These are phyloP conservation scores for Branchipolynoe longqiensis DNA, from an alignment of 2,888 invertebrate species.

Conservation along the genomic window DNA sequence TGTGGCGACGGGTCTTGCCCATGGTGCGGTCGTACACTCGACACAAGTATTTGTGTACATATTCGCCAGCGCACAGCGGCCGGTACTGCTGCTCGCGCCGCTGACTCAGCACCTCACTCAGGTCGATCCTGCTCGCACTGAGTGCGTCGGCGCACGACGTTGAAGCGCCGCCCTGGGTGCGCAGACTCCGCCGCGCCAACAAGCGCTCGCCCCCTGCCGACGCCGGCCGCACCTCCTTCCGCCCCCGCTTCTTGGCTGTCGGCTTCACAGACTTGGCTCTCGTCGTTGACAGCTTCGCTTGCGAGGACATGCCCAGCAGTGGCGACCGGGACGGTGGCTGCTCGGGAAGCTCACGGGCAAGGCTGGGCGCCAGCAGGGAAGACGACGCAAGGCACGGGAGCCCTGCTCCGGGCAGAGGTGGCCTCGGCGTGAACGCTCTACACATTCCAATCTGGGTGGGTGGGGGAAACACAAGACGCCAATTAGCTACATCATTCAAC, in stretches of 20 bases:
- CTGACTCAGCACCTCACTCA: slow-evolving; percentile 24
- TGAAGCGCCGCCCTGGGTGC: background rate
- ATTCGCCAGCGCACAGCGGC: slow-evolving; percentile 53
- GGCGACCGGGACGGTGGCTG: background rate
- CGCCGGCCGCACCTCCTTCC: slow-evolving; percentile 14
- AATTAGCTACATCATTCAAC: too few relatives aligned
- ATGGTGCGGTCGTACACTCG: slow-evolving; percentile 43
- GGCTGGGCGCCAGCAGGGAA: background rate
- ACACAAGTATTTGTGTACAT: slow-evolving; percentile 46
- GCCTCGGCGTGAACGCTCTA: slow-evolving; percentile 29
- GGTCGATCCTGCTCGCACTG: slow-evolving; percentile 9
- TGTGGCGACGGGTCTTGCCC: slow-evolving; percentile 37
- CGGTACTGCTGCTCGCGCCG: slow-evolving; percentile 37
- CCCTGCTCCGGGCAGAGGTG: slow-evolving; percentile 38
- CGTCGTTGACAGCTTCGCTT: slow-evolving; percentile 17
- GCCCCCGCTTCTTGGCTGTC: background rate
- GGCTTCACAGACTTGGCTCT: slow-evolving; percentile 38
- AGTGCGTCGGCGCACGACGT: background rate
- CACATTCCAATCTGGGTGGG: slow-evolving; percentile 50
- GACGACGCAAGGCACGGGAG: background rate
- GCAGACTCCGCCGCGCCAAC: background rate
- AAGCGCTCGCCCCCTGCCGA: slow-evolving; percentile 28
- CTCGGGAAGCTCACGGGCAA: background rate
- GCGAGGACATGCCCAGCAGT: slow-evolving; percentile 40
- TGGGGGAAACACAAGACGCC: too few relatives aligned